Evolutionary conservation across 2,888 invertebrate genomes (phyloP), one percentile per base, ranked within the genome.

Genomic region (Rhamnusium bicolor): DNA sequence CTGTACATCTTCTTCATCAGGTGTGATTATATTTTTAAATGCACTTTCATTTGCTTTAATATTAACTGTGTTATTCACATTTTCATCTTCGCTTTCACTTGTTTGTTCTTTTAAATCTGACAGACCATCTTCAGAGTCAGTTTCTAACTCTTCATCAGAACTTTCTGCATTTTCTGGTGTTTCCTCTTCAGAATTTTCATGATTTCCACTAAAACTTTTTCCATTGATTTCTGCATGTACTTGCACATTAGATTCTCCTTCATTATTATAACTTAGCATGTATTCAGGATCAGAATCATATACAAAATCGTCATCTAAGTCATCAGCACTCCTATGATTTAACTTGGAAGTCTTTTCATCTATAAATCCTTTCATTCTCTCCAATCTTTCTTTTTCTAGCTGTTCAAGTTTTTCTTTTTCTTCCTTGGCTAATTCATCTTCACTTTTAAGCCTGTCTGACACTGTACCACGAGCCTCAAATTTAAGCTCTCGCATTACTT

Each of bases 391-490:
- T 74, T 90, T 91, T 89, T 98, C 97, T 53, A 96, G 88, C 66
- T 92, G 90, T 79, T 95, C 94, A 12, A 97, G 87, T 76, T 91
- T 92, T 75, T 93, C 92, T 80, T 92, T 93, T 84, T 97, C 96
- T 85, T 95, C 94, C 79, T 92, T 92, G 0, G 93, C 93, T 58
- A 95, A 89, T 87, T 97, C 95, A 78, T 96, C 95, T 79, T 95
- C 94, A 10, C 93, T 94, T 86, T 96, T 95, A 16, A 97, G 86
- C 79, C 94, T 93, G 84, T 97, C 96, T 18, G 94, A 92, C 10
- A 94, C 95, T 91, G 92, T 87, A 65, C 95, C 95, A 76, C 94
- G 90, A 29, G 93, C 93, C 84, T 96, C 97, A 88, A 96, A 97
- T 82, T 92, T 92, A 83, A 98, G 90, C 85, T 95, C 93, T 63